Conservation (phyloP, 2,888 invertebrate genomes). For the Hydriomena furcata region DNA sequence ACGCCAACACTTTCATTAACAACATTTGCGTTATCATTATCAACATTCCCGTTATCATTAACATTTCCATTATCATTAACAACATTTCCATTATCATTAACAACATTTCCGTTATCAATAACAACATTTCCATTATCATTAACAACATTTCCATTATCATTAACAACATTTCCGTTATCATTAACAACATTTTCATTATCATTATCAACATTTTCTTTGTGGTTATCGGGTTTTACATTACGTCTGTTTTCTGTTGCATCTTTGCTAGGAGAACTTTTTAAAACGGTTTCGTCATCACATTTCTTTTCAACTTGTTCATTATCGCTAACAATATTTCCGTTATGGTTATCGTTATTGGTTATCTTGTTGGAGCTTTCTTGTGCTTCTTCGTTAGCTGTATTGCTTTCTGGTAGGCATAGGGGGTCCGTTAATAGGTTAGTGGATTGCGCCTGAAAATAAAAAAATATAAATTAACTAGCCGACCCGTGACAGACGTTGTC, state of each 20-base stretch:
- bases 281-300: not conserved
- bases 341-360: conserved; percentile 12
- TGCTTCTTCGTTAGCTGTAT: not conserved
- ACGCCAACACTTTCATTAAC: not conserved
- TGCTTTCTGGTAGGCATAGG: not conserved
- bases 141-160: conserved; percentile 1
- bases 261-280: not conserved
- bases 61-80: conserved; percentile 1
- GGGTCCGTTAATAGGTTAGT: conserved; percentile 1
- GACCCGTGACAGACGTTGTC: too few relatives aligned
- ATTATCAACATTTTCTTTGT: not conserved
- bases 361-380: not conserved
- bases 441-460: conserved; percentile 10
- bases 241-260: not conserved
- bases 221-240: not conserved
- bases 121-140: not conserved
- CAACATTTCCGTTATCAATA: not conserved
- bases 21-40: not conserved
- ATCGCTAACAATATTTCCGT: conserved; percentile 4
- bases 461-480: too few relatives aligned
- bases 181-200: conserved; percentile 4
- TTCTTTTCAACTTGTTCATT: conserved; percentile 2
- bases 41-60: conserved; percentile 1
- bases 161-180: not conserved
- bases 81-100: conserved; percentile 1